A percentile compares a stretch with the other conserved stretches of the same genome.
Evolutionary conservation across 1,140 invertebrate genomes (phyloP).

Genomic region (Lerema accius): DNA sequence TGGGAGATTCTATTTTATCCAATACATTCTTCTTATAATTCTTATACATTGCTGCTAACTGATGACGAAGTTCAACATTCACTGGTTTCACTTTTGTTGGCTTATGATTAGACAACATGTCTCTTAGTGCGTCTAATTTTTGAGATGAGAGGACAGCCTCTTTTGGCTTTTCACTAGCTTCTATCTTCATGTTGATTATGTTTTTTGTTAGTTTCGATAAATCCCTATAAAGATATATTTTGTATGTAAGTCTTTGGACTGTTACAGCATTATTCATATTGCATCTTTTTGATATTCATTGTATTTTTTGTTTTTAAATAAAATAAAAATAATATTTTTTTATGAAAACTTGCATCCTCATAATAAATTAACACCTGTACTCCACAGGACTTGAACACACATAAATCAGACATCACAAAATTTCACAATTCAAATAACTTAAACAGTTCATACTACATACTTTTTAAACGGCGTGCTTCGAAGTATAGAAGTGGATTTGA

Average conservation of each 20-base stretch:
- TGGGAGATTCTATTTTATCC: conserved; percentile 42
- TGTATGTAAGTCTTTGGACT: too few species aligned
- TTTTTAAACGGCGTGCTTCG: conserved; percentile 70
- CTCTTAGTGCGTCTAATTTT: conserved; percentile 74
- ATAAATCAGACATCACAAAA: too few species aligned
- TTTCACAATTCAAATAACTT: too few species aligned
- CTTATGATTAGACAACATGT: conserved; percentile 73
- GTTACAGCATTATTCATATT: too few species aligned
- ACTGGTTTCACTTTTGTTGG: conserved; percentile 76
- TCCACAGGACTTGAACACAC: too few species aligned
- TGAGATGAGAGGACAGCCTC: conserved; percentile 55
- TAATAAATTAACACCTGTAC: too few species aligned
- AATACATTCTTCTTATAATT: conserved; percentile 64
- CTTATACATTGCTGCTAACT: conserved; percentile 56
- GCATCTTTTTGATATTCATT: too few species aligned
- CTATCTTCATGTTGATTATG: conserved; percentile 76
- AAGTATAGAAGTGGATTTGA: conserved; percentile 61
- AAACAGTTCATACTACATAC: too few species aligned
- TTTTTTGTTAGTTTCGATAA: conserved; percentile 77
- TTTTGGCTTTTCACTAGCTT: conserved; percentile 58
- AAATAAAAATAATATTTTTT: too few species aligned
- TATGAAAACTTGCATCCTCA: too few species aligned
- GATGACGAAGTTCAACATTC: conserved; percentile 68
- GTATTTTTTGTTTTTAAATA: too few species aligned
- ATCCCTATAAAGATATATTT: conserved; percentile 56